Evolutionary conservation across 2,797 vertebrate genomes (phyloP).

Genomic region (Pipistrellus kuhlii): DNA sequence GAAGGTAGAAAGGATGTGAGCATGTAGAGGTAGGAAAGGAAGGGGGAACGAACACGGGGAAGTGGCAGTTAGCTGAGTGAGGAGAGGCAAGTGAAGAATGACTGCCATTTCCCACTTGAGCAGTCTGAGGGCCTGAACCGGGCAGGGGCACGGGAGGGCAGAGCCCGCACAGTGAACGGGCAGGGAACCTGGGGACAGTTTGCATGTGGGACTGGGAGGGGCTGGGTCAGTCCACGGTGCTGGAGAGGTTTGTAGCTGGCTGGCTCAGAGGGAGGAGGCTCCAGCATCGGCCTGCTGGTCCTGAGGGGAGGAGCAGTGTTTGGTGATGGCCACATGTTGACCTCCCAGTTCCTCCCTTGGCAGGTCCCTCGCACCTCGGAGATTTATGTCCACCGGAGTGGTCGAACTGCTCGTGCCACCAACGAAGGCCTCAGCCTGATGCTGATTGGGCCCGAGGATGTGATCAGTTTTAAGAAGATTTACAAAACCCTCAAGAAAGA

Average conservation of each 20-base stretch:
- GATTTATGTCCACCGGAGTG: conserved; percentile 96
- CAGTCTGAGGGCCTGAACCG: neutral
- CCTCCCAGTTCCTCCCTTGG: neutral
- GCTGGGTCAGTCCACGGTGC: neutral
- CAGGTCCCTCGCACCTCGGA: conserved; percentile 97
- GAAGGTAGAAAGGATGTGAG: neutral
- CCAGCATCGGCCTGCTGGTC: too few species aligned
- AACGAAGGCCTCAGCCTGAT: conserved; percentile 95
- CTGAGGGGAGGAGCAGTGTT: neutral
- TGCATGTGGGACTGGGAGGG: neutral
- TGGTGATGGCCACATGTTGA: neutral
- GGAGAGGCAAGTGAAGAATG: neutral
- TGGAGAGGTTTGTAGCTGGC: neutral
- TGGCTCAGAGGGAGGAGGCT: neutral
- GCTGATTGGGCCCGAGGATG: conserved; percentile 94
- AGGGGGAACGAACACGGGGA: neutral
- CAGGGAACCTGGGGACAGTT: neutral
- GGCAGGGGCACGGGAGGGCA: neutral
- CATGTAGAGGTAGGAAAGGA: neutral
- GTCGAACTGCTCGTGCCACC: conserved; percentile 95
- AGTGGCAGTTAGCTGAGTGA: neutral
- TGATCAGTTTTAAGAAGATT: conserved; percentile 96
- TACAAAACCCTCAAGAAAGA: conserved; percentile 93
- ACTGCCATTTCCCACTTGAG: neutral
- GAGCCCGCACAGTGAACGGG: neutral